Base-by-base conservation (phyloP, 1,140 invertebrate genomes). In the Metopolophium dirhodum region DNA sequence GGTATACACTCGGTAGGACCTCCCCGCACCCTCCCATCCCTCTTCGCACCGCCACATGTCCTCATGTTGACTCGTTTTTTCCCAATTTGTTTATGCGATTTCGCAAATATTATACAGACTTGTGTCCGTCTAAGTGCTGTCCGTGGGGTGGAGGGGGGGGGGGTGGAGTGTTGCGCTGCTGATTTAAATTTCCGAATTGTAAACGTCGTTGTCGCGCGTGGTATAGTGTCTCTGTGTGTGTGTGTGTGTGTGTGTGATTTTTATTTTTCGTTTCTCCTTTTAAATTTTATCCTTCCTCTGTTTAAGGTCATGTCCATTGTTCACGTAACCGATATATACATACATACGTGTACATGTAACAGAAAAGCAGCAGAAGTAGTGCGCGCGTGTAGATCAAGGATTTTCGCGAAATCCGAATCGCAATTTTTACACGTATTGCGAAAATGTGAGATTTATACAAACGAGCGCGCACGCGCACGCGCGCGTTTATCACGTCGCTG, bases 391-490 rank as follows among this genome's bases (percentile, higher is more conserved):
- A 41, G 89, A 90, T 90, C 89, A 90, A 90, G 89, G 89, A 90
- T 90, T 90, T 90, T 90, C 89, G 89, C 57, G 57, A 90, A 90
- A 90, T 68, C 26, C 45, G 89, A 90, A 90, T 61, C 89, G 41
- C 89, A 68, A 68, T 90, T 90, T 68, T 90, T 68, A 68, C 89
- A 90, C 89, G 89, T 90, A 61, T 90, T 90, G 57, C 89, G 89
- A 90, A 90, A 90, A 90, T 41, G 89, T 22, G 89, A 61, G 54
- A 90, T 90, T 61, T 90, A 61, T 77, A 77, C 30, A 77, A 77
- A 77, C 35, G 30, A 26, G 37, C 22, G 14, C 89, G 30, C 35
- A 35, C n/a, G 30, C 49, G 23, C 30, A 20, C 47, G 30, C 11
- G 2, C 35, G 82, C 22, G 82, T 26, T 77, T 47, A 47, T 87